A percentile compares a stretch with the other conserved stretches of the same genome.
phyloP scores from a whole-genome alignment of 1,140 invertebrate genomes.

The Calliopsis andreniformis region DNA sequence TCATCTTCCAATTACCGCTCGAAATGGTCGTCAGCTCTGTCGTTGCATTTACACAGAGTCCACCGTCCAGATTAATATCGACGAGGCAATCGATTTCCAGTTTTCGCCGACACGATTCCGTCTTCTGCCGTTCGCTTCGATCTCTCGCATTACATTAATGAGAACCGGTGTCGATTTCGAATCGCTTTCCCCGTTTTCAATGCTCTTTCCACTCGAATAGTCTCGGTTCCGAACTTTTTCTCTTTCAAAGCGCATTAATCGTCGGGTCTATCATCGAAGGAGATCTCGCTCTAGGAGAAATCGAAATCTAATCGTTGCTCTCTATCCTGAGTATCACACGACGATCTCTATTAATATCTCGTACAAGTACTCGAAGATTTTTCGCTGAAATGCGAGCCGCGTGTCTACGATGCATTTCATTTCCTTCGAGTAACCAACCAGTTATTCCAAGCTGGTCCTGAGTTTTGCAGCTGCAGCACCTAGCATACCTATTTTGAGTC shows the following conservation, averaged over 20 bases:
- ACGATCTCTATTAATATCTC: background rate
- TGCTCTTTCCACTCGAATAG: slow-evolving; percentile 23
- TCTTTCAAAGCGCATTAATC: slow-evolving; percentile 12
- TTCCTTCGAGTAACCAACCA: background rate
- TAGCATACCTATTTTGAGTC: background rate
- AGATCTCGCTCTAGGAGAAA: background rate
- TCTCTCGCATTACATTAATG: slow-evolving; percentile 46
- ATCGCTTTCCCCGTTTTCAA: slow-evolving; percentile 25
- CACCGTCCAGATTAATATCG: slow-evolving; percentile 55
- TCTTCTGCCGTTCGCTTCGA: slow-evolving; percentile 11
- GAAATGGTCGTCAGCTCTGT: slow-evolving; percentile 36
- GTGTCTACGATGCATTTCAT: background rate
- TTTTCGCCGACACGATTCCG: background rate
- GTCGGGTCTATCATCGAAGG: background rate
- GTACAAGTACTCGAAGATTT: background rate
- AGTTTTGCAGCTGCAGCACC: background rate
- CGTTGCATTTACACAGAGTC: slow-evolving; percentile 15
- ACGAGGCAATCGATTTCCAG: slow-evolving; percentile 52
- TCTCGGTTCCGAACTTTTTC: background rate
- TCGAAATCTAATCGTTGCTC: background rate
- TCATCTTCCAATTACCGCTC: slow-evolving; percentile 58
- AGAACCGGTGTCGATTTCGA: slow-evolving; percentile 37
- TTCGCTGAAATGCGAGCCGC: background rate
- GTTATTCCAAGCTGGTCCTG: background rate
- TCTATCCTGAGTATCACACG: background rate